Conservation (phyloP, 2,113 vertebrate species). For the Thymallus thymallus region DNA sequence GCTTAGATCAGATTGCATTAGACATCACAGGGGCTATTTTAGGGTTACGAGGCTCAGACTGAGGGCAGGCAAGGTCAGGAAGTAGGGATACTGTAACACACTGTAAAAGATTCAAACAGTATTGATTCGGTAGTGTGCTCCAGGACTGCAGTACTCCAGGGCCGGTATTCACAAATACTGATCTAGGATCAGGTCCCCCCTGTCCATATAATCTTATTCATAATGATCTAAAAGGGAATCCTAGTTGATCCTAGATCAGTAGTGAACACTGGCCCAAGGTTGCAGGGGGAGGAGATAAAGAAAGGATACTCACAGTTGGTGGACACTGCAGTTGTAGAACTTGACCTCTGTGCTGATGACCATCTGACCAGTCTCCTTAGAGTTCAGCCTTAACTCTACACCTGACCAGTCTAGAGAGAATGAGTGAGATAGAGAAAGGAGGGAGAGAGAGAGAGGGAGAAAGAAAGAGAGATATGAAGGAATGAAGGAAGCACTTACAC, state of each 20-base stretch:
- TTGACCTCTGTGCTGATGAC: slow-evolving; percentile 98
- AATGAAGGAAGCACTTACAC: not conserved
- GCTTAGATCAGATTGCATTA: slow-evolving; percentile 53
- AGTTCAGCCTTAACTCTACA: slow-evolving; percentile 89
- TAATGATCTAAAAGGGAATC: not conserved
- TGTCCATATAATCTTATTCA: too few relatives aligned
- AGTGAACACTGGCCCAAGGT: not conserved
- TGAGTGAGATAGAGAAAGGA: slow-evolving; percentile 22
- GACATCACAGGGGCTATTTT: slow-evolving; percentile 53
- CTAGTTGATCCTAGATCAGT: too few relatives aligned
- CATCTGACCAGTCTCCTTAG: slow-evolving; percentile 90
- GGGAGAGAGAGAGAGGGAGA: slow-evolving; percentile 2
- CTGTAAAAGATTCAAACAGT: slow-evolving; percentile 1
- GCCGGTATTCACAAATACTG: not conserved
- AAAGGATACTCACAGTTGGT: slow-evolving; percentile 85
- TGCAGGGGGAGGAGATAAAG: not conserved
- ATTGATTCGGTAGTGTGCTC: slow-evolving; percentile 34
- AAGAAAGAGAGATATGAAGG: not conserved
- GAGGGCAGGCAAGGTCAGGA: not conserved
- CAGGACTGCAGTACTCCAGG: not conserved
- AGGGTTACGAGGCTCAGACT: slow-evolving; percentile 2
- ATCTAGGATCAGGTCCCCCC: too few relatives aligned
- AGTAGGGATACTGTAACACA: too few relatives aligned
- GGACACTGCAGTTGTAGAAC: slow-evolving; percentile 99
- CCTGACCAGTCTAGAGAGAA: slow-evolving; percentile 86